Conservation (phyloP, 2,797 vertebrate species). For the Microctenopoma stevenorrisi region DNA sequence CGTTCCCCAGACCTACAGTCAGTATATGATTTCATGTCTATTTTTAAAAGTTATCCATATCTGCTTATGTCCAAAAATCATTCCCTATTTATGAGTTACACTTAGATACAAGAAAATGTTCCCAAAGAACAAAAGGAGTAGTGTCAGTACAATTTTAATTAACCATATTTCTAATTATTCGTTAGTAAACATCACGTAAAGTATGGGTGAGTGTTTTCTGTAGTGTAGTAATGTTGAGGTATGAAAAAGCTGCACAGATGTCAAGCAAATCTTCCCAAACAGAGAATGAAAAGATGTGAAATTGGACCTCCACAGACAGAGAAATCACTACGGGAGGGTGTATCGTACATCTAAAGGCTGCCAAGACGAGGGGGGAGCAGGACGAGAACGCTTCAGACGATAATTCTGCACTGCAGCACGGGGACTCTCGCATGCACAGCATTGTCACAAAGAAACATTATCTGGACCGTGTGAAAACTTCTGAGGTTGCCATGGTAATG, state of each 20-base stretch:
- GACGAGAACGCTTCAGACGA: slow-evolving; percentile 65
- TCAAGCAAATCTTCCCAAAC: slow-evolving; percentile 49
- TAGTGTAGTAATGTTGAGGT: slow-evolving; percentile 5
- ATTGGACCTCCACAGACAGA: slow-evolving; percentile 44
- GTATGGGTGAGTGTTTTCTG: background rate
- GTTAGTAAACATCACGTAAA: background rate
- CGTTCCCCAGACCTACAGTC: background rate
- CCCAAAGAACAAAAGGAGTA: no score
- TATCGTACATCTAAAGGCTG: slow-evolving; percentile 57
- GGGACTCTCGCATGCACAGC: slow-evolving; percentile 47
- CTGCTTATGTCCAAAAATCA: background rate
- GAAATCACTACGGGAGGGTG: slow-evolving; percentile 44
- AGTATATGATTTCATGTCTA: no score
- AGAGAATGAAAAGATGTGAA: slow-evolving; percentile 51
- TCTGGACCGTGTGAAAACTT: slow-evolving; percentile 77
- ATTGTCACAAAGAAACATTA: slow-evolving; percentile 68
- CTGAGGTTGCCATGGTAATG: slow-evolving; percentile 75
- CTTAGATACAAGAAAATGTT: background rate
- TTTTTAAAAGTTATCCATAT: no score
- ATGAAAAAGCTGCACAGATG: slow-evolving; percentile 27
- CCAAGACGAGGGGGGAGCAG: slow-evolving; percentile 39
- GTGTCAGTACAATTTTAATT: background rate
- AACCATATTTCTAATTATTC: no score
- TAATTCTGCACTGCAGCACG: slow-evolving; percentile 55
- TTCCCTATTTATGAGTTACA: background rate